These are phyloP conservation scores for Xiphophorus maculatus DNA, from an alignment of 2,113 vertebrate genomes.

Conservation along the genomic window DNA sequence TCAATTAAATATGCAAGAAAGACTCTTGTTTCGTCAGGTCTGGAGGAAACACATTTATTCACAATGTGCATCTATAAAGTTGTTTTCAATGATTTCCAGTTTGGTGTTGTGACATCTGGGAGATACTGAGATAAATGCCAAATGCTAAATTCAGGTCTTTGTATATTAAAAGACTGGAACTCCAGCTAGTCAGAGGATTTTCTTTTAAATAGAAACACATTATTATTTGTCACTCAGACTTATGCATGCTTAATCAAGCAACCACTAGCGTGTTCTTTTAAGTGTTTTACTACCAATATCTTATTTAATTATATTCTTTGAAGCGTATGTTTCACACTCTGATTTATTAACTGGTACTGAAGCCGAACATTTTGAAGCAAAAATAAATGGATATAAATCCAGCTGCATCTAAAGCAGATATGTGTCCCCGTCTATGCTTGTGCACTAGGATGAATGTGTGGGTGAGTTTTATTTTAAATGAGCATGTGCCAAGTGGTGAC, in stretches of 20 bases:
- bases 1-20: not conserved
- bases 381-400: not conserved
- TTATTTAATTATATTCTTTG: not conserved
- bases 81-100: not conserved
- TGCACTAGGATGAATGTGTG: not conserved
- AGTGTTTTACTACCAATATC: not conserved
- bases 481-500: not conserved
- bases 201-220: constrained; percentile 15
- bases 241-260: not conserved
- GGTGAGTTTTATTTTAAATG: not conserved
- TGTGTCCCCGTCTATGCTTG: not conserved
- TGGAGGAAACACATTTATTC: not conserved
- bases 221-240: constrained; percentile 10
- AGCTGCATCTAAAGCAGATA: not conserved
- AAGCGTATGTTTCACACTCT: not conserved
- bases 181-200: constrained; percentile 30
- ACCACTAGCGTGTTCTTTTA: too few relatives aligned
- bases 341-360: not conserved
- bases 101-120: constrained; percentile 36
- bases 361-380: not conserved
- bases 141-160: constrained; percentile 4
- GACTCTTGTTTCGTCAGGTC: not conserved
- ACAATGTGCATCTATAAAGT: constrained; percentile 17
- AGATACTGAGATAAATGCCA: constrained; percentile 37
- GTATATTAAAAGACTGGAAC: constrained; percentile 8